A percentile compares a stretch with the other conserved stretches of the same genome.
Conservation (phyloP, 2,888 invertebrate genomes). For the Luperina nickerlii region DNA sequence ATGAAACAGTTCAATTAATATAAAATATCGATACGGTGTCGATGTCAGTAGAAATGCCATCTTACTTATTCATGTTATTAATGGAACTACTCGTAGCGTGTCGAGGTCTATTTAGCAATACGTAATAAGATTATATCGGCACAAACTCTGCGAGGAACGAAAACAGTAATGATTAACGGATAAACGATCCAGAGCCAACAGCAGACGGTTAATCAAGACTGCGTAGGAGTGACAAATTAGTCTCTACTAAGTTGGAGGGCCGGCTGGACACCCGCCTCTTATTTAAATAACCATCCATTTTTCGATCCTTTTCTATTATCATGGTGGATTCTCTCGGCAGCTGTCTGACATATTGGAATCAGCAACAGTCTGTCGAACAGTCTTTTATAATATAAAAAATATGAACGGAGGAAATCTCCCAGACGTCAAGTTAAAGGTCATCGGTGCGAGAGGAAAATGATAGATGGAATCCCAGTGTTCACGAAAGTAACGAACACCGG, state of each 20-base stretch:
- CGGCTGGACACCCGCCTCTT: conserved; percentile 28
- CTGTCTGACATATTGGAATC: conserved; percentile 56
- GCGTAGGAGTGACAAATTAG: conserved; percentile 78
- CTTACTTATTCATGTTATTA: conserved; percentile 45
- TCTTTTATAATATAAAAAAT: conserved; percentile 63
- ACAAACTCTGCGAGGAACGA: conserved; percentile 36
- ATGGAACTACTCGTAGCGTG: conserved; percentile 43
- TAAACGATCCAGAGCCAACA: conserved; percentile 69
- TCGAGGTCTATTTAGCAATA: conserved; percentile 47
- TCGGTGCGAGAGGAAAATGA: conserved; percentile 81
- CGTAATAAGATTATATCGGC: conserved; percentile 58
- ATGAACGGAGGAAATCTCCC: conserved; percentile 72
- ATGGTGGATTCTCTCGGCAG: conserved; percentile 33
- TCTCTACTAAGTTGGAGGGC: conserved; percentile 64
- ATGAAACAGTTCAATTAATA: conserved; percentile 18
- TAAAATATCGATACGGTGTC: not conserved
- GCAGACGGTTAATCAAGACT: conserved; percentile 76
- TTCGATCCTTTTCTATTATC: conserved; percentile 43
- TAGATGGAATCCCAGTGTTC: conserved; percentile 81
- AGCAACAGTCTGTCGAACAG: conserved; percentile 60
- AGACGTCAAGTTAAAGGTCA: conserved; percentile 78
- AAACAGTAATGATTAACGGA: conserved; percentile 66
- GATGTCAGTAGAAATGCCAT: conserved; percentile 17
- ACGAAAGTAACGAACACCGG: conserved; percentile 82
- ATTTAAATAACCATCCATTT: conserved; percentile 53